Evolutionary conservation across 2,888 invertebrate genomes (phyloP), one percentile per base, ranked within the genome.

Genomic region (Ormyrus nitidulus): DNA sequence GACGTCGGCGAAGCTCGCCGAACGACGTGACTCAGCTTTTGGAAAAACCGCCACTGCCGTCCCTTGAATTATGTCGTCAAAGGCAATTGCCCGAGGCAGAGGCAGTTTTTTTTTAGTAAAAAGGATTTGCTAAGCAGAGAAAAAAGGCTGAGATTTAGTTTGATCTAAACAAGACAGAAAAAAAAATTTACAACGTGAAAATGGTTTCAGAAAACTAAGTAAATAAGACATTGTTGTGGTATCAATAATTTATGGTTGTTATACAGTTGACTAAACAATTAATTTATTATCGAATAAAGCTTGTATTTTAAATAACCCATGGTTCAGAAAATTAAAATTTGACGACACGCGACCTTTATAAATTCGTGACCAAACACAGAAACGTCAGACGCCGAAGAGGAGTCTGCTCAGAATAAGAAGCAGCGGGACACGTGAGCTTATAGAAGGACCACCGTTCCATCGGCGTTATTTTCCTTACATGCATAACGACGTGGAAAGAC

Each of bases 311-410:
- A 19, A 19, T 19, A 19, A 19, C 19, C 1, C 19, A 19, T 19
- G 19, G 19, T 19, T 19, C 0, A 19, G 19, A 19, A 19, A 19
- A 19, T 19, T 2, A 19, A 19, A 19, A 19, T 19, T 19, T 19
- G 19, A 19, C 1, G 19, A 19, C 19, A 19, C 19, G 48, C n/a
- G 64, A 72, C 62, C 64, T 72, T 53, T 62, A 53, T 44, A 13
- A 19, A 19, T 46, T 64, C 54, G n/a, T 13, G 62, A 53, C 44
- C 44, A 11, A 54, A 71, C 61, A 48, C 34, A 59, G 49, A 84
- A 83, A 54, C 84, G 80, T 84, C 85, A 86, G 81, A 81, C 83
- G 86, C 84, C 85, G 86, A 85, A 83, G 82, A 81, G 83, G 80
- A 75, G 64, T 19, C 53, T 58, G 79, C 65, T 19, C 84, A 81